Evolutionary conservation across 2,797 vertebrate species (phyloP).

Genomic region (Anas flavirostris): DNA sequence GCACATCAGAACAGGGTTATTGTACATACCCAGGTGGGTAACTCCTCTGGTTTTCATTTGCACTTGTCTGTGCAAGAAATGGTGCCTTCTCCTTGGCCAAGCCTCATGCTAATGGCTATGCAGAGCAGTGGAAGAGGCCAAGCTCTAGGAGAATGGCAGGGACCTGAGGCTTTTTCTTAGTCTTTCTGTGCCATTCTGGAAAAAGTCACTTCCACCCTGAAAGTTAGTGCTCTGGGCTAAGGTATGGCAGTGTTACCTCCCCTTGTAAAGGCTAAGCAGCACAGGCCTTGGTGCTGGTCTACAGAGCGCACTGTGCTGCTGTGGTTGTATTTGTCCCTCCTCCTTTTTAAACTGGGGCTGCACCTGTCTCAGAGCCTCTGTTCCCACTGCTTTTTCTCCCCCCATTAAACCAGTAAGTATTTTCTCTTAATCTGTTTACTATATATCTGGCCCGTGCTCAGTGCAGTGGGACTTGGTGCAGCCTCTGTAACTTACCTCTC

Average conservation of each 20-base stretch:
- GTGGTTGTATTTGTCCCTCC: background rate
- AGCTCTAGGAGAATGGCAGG: background rate
- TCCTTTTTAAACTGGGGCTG: no score
- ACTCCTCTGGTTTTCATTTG: background rate
- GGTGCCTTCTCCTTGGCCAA: background rate
- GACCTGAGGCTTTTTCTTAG: background rate
- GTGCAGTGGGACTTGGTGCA: background rate
- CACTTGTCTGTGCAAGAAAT: background rate
- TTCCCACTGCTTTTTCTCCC: background rate
- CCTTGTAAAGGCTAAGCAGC: background rate
- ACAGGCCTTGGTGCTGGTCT: background rate
- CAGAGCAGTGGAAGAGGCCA: background rate
- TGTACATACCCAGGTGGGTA: fast-evolving
- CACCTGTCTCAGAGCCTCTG: background rate
- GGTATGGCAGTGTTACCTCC: background rate
- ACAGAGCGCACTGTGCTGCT: background rate
- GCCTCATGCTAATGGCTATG: background rate
- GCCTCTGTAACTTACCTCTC: background rate
- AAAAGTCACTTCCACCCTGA: background rate
- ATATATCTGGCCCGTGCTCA: background rate
- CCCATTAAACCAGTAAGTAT: background rate
- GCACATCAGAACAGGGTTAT: background rate
- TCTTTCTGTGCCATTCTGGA: background rate
- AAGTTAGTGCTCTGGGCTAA: background rate
- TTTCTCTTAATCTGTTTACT: background rate